phyloP scores from a whole-genome alignment of 2,113 vertebrate species.

The Ceyx margarethae region DNA sequence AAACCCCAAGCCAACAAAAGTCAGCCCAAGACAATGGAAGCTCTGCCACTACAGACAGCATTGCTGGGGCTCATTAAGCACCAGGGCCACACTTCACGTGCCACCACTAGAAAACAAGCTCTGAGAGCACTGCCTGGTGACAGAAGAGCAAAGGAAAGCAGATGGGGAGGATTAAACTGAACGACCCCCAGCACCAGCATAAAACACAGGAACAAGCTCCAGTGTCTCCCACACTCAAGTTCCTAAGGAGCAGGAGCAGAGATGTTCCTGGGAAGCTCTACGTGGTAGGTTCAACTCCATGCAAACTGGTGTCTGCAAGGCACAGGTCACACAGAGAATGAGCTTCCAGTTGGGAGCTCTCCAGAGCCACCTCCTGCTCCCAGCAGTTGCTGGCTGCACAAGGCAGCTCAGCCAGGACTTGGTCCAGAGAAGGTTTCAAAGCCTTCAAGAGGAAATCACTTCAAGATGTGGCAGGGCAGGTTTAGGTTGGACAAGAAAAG shows the following conservation, averaged over 20 bases:
- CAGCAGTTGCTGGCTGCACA: neutral
- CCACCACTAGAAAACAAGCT: neutral
- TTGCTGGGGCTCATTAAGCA: neutral
- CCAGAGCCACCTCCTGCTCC: neutral
- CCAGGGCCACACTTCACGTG: neutral
- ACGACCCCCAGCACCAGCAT: neutral
- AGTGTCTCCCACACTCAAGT: neutral
- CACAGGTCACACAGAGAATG: neutral
- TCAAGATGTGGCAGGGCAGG: neutral
- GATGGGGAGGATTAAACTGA: neutral
- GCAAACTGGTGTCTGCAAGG: neutral
- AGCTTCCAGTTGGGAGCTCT: neutral
- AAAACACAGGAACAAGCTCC: neutral
- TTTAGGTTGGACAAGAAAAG: neutral
- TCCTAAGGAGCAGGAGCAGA: neutral
- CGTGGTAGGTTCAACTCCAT: rapidly evolving
- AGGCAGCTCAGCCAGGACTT: neutral
- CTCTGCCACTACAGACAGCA: constrained; percentile 1
- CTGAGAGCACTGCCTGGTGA: neutral
- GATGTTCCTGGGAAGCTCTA: neutral
- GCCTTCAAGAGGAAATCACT: neutral
- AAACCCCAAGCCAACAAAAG: too few relatives aligned
- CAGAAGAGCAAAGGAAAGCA: constrained; percentile 25
- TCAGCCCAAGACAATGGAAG: neutral
- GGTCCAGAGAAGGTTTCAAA: neutral